A percentile compares a stretch with the other conserved stretches of the same genome.
Conservation (phyloP, 1,140 invertebrate species). For the Sycophila sp. region DNA sequence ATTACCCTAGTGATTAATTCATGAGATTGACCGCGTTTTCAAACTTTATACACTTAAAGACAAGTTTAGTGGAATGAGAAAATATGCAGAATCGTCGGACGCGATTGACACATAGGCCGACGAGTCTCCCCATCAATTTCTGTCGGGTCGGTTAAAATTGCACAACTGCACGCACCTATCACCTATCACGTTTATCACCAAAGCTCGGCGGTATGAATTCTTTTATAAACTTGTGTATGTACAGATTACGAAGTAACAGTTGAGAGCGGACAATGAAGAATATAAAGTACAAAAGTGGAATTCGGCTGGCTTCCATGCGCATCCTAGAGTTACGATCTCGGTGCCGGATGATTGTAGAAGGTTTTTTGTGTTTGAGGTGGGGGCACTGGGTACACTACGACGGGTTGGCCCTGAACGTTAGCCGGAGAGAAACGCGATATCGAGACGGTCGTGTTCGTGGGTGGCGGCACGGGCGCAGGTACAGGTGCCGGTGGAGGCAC, state of each 20-base stretch:
- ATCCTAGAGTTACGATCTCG: slow-evolving; percentile 55
- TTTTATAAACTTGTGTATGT: too few species aligned
- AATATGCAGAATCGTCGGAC: too few species aligned
- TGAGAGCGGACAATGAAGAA: too few species aligned
- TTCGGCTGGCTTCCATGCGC: too few species aligned
- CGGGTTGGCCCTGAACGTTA: slow-evolving; percentile 32
- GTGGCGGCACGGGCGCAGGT: slow-evolving; percentile 37
- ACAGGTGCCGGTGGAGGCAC: slow-evolving; percentile 31
- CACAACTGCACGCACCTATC: too few species aligned
- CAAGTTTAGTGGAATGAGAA: slow-evolving; percentile 13
- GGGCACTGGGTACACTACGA: slow-evolving; percentile 13
- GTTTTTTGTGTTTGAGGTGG: slow-evolving; percentile 45
- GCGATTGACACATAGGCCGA: too few species aligned
- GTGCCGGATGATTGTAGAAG: slow-evolving; percentile 54
- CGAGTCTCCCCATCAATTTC: too few species aligned
- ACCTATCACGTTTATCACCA: too few species aligned
- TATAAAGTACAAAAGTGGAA: too few species aligned
- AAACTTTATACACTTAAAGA: background rate
- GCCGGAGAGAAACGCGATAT: background rate
- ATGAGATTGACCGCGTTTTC: background rate
- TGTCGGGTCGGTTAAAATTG: too few species aligned
- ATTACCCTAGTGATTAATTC: background rate
- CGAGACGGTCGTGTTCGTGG: slow-evolving; percentile 26
- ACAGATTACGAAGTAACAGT: too few species aligned
- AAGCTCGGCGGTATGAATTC: too few species aligned